These are phyloP conservation scores for Parnassius orleans DNA, from an alignment of 2,888 invertebrate species.

Conservation along the genomic window DNA sequence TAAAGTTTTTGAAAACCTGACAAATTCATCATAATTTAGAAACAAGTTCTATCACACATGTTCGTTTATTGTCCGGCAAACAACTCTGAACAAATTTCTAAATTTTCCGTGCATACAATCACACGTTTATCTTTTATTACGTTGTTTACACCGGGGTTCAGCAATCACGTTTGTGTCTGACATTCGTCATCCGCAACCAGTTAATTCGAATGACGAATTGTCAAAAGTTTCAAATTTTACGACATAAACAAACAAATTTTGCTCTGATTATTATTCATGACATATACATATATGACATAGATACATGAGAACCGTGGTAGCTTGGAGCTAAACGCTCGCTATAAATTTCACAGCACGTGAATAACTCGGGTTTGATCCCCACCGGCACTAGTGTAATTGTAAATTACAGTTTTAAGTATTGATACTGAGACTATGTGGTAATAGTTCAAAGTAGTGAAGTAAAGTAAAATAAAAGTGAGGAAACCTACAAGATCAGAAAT, in stretches of 20 bases:
- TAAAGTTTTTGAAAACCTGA: neutral
- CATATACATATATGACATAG: neutral
- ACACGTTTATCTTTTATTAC: conserved; percentile 19
- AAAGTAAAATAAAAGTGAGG: no score
- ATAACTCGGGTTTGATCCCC: no score
- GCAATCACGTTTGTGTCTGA: conserved; percentile 17
- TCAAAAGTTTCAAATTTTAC: conserved; percentile 15
- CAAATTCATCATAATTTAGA: conserved; percentile 4
- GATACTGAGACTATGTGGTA: no score
- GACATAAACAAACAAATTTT: neutral
- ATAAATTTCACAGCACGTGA: no score
- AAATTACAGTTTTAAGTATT: no score
- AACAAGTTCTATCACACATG: neutral
- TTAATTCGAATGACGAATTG: conserved; percentile 17
- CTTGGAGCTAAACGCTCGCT: no score
- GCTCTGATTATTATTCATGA: neutral
- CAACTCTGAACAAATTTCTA: conserved; percentile 1
- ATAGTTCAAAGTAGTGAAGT: no score
- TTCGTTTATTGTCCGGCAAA: conserved; percentile 8
- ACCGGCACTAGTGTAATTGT: no score
- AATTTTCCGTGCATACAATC: conserved; percentile 6
- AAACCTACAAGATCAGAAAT: no score
- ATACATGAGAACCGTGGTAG: no score
- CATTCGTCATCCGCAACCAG: conserved; percentile 1
- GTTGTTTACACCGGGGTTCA: conserved; percentile 17